Evolutionary conservation across 2,113 vertebrate genomes (phyloP), one percentile per base, ranked within the genome.

Genomic region (Ptyas mucosa): DNA sequence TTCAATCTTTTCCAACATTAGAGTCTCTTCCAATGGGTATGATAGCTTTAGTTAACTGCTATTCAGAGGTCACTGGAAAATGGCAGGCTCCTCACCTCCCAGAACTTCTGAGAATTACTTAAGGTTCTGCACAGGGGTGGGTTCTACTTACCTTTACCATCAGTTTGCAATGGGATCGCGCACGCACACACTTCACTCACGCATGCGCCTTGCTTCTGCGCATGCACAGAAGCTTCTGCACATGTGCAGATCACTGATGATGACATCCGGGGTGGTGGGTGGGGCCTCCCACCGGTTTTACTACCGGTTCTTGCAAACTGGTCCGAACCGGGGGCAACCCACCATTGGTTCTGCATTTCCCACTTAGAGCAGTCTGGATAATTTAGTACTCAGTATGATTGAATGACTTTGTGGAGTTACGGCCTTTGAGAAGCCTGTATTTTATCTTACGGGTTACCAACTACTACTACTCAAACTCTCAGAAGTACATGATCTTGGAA

Each of bases 11-110:
- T 29, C 14, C 29, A 69, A 69, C 64, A 69, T 69, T 29, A 69
- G 29, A 2, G 5, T 69, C n/a, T n/a, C 14, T 69, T 69, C 64
- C 64, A 34, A 34, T 15, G 64, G 6, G 29, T 69, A 91, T 88
- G 4, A 85, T 5, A 34, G 92, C 89, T n/a, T 12, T 95, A 94
- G 89, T 97, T 95, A 96, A 93, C 93, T 8, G 46, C 94, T 39
- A 90, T 92, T 92, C 94, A 91, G 94, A 95, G 94, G 92, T 94
- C 90, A 90, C 87, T 0, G 2, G 43, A 39, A 94, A 95, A 89
- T 55, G 0, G 52, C 26, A 93, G 58, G 86, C 89, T 88, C 89
- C 85, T 91, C 61, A 18, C 52, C 81, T 86, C 91, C 87, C 88
- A 26, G n/a, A 26, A 0, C 0, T 95, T n/a, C 26, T 21, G 55